Conservation (phyloP, 2,888 invertebrate genomes). For the Ditula angustiorana region DNA sequence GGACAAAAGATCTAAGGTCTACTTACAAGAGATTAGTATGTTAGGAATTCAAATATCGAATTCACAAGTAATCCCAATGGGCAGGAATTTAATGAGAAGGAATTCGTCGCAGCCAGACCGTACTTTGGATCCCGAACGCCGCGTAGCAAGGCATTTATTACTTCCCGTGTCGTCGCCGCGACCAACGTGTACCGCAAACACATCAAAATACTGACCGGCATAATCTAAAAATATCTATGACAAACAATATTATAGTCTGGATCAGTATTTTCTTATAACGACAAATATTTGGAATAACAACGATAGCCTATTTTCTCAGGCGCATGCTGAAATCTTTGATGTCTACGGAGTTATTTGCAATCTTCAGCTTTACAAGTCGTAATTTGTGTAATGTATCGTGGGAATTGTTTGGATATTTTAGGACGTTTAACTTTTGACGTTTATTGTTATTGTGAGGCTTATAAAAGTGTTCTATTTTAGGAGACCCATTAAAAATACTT, state of each 20-base stretch:
- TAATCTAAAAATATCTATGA: constrained; percentile 65
- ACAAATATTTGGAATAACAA: constrained; percentile 29
- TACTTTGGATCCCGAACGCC: constrained; percentile 54
- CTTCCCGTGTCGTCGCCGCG: constrained; percentile 72
- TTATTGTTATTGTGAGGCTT: neutral
- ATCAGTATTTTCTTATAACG: constrained; percentile 22
- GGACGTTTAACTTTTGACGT: neutral
- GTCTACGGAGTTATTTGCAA: constrained; percentile 11
- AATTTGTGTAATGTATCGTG: constrained; percentile 5
- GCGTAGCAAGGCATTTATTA: constrained; percentile 66
- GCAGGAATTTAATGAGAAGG: constrained; percentile 52
- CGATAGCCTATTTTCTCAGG: neutral
- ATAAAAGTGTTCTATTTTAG: neutral
- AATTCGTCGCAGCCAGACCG: constrained; percentile 52
- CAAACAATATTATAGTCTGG: constrained; percentile 32
- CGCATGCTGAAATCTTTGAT: constrained; percentile 13
- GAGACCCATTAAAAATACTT: neutral
- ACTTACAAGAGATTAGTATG: neutral
- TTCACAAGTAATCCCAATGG: constrained; percentile 45
- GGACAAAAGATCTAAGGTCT: neutral
- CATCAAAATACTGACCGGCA: constrained; percentile 69
- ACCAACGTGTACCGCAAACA: constrained; percentile 66
- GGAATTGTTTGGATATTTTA: neutral
- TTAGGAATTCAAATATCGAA: constrained; percentile 44
- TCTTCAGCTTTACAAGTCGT: constrained; percentile 6